A percentile compares a stretch with the other conserved stretches of the same genome.
Evolutionary conservation across 2,888 invertebrate genomes (phyloP).

Genomic region (Amiota minor): DNA sequence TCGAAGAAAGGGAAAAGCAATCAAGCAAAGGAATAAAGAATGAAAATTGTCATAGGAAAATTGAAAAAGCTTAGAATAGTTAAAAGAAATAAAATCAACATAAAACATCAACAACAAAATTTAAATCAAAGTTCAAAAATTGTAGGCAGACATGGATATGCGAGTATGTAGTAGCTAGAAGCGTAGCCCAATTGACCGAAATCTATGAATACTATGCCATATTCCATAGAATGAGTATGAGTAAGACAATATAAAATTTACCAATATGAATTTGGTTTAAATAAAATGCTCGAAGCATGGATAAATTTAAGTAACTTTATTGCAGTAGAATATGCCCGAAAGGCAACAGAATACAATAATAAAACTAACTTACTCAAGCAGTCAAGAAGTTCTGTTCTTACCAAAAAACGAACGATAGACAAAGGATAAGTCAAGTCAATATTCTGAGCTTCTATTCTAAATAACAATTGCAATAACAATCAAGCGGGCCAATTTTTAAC

Average conservation of each 20-base stretch:
- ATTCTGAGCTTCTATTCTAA: not conserved
- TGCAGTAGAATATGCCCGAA: not conserved
- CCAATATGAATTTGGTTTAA: not conserved
- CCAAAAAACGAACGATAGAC: not conserved
- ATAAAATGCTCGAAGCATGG: not conserved
- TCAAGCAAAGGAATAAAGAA: not conserved
- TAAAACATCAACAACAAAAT: too few species aligned
- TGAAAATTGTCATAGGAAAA: slow-evolving; percentile 1
- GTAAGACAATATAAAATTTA: too few species aligned
- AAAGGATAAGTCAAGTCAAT: not conserved
- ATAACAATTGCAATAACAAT: slow-evolving; percentile 5
- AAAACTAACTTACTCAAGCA: not conserved
- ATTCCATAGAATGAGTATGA: too few species aligned
- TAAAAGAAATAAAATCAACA: slow-evolving; percentile 17
- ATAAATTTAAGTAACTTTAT: not conserved
- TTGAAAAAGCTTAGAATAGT: slow-evolving; percentile 20
- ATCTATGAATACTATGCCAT: too few species aligned
- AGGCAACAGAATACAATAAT: not conserved
- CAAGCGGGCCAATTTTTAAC: slow-evolving; percentile 18
- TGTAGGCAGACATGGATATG: not conserved
- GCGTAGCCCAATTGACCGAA: too few species aligned
- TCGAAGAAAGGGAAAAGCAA: slow-evolving; percentile 16
- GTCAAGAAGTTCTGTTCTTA: not conserved
- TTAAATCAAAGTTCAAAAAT: too few species aligned
- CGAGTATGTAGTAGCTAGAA: too few species aligned